These are phyloP conservation scores for Tanaodytes sp. DNA, from an alignment of 2,888 invertebrate species.

Conservation along the genomic window DNA sequence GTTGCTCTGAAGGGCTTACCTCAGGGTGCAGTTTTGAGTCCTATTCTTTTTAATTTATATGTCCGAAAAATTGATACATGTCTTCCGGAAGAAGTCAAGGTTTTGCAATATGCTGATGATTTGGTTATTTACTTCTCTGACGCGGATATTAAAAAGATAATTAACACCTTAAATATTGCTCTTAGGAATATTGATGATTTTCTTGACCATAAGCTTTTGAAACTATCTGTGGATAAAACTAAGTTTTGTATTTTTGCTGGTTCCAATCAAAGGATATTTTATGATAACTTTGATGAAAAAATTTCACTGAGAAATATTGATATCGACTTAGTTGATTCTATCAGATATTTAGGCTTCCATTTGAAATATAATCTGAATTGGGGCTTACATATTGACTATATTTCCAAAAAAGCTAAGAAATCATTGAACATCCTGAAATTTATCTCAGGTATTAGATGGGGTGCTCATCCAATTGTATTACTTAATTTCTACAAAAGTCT, in stretches of 20 bases:
- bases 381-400: not conserved
- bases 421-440: not conserved
- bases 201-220: not conserved
- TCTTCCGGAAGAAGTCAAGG: not conserved
- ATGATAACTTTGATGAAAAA: too few species aligned
- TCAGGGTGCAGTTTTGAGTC: not conserved
- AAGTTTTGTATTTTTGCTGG: too few species aligned
- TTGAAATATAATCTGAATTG: not conserved
- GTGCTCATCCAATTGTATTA: not conserved
- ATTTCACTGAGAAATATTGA: not conserved
- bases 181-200: not conserved
- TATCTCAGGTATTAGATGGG: not conserved
- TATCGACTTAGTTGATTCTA: not conserved
- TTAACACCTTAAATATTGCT: not conserved
- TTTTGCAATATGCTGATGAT: not conserved
- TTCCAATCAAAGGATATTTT: too few species aligned
- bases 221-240: not conserved
- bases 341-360: slow-evolving; percentile 1
- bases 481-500: slow-evolving; percentile 2
- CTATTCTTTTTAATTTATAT: not conserved
- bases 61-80: not conserved
- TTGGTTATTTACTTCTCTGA: not conserved
- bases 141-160: not conserved
- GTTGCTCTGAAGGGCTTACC: not conserved
- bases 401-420: not conserved